phyloP scores from a whole-genome alignment of 1,140 invertebrate genomes.

The Bicyclus anynana region DNA sequence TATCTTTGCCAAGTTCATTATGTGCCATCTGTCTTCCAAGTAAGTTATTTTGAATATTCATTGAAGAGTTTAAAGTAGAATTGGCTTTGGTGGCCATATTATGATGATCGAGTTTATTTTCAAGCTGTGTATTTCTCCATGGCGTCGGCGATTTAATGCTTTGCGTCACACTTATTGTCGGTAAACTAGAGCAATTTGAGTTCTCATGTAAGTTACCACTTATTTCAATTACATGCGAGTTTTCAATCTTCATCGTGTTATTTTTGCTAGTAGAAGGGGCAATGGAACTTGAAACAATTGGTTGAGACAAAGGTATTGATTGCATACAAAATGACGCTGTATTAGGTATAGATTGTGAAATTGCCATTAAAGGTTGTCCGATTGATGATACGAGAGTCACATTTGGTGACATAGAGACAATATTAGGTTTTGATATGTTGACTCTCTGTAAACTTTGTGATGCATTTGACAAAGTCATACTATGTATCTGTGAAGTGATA shows the following conservation, averaged over 20 bases:
- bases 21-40: slow-evolving; percentile 44
- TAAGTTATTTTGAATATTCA: slow-evolving; percentile 53
- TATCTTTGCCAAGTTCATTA: slow-evolving; percentile 54
- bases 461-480: slow-evolving; percentile 55
- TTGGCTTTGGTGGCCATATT: slow-evolving; percentile 50
- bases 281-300: slow-evolving; percentile 68
- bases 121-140: slow-evolving; percentile 52
- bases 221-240: slow-evolving; percentile 70
- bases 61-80: slow-evolving; percentile 35
- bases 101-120: slow-evolving; percentile 60
- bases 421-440: slow-evolving; percentile 54
- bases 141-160: slow-evolving; percentile 70
- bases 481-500: slow-evolving; percentile 69
- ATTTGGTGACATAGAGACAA: slow-evolving; percentile 61
- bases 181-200: slow-evolving; percentile 51
- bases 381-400: slow-evolving; percentile 64
- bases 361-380: slow-evolving; percentile 67
- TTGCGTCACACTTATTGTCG: slow-evolving; percentile 68
- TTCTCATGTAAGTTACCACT: slow-evolving; percentile 66
- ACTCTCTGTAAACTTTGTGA: slow-evolving; percentile 52
- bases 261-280: slow-evolving; percentile 60
- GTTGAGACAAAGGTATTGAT: slow-evolving; percentile 65
- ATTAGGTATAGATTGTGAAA: slow-evolving; percentile 68
- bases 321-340: slow-evolving; percentile 61
- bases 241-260: slow-evolving; percentile 62